Evolutionary conservation across 92 coral and sea anemone genomes (phyloP), one percentile per base, ranked within the genome.

Genomic region (Bergia puertoricense): DNA sequence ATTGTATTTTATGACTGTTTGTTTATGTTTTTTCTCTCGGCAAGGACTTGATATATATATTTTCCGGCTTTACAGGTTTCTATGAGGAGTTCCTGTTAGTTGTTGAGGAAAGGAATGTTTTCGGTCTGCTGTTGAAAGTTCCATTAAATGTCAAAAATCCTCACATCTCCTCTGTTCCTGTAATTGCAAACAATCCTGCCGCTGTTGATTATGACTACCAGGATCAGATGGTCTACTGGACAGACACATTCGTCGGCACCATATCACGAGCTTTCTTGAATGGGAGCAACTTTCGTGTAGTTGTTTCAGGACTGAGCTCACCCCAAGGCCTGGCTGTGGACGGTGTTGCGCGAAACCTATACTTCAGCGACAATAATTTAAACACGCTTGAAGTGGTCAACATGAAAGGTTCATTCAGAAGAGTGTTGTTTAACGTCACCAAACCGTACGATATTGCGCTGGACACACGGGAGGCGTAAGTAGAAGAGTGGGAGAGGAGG

Each of bases 141-240:
- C 87, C 87, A 23, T 0, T 84, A 1, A 45, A 72, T 45, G 87
- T 84, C 7, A 48, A 72, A 9, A 84, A 84, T 37, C 87, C 87
- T 50, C 87, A 46, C 79, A 37, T 71, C 66, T 30, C 36, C 23
- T 4, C 44, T 30, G 68, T 84, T 5, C 87, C 87, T 14, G 6
- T 71, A 2, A 0, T 0, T 13, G 8, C 65, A 38, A 3, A 16
- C 20, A 30, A 30, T 8, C 87, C 87, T 0, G 44, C 45, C 20
- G 87, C 87, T 11, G 77, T 72, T 48, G 87, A 84, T 37, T 84
- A 69, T 84, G 87, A 84, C 46, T 84, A 84, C 66, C 79, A 84
- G 7, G 87, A 71, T 23, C 23, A 13, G 13, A 84, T 11, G 68
- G 79, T 84, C 4, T 84, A 84, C 79, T 84, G 68, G 78, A n/a